Conservation (phyloP, 2,888 invertebrate species). For the Zhuqinia jingwanae region DNA sequence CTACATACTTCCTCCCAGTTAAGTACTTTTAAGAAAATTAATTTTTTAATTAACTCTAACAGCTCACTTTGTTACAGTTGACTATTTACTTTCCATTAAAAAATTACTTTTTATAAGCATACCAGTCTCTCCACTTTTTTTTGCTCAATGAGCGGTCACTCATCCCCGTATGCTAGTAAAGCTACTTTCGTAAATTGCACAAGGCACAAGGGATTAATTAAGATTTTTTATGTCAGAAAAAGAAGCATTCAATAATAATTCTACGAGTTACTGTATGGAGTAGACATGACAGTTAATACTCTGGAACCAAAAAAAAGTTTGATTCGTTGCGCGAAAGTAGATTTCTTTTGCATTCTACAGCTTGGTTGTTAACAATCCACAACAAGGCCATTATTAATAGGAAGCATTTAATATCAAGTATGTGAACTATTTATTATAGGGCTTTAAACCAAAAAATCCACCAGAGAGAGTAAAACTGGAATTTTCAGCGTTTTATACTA, state of each 20-base stretch:
- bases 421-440: too few relatives aligned
- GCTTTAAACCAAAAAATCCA: too few relatives aligned
- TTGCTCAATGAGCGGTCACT: neutral
- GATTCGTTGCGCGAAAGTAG: too few relatives aligned
- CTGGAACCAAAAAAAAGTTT: too few relatives aligned
- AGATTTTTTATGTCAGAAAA: too few relatives aligned
- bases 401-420: neutral
- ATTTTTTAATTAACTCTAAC: constrained; percentile 14
- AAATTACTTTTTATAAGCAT: neutral
- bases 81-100: constrained; percentile 17
- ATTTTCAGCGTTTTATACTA: too few relatives aligned
- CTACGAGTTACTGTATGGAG: too few relatives aligned
- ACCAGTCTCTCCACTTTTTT: constrained; percentile 30
- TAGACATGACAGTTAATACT: neutral
- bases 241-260: too few relatives aligned
- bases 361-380: neutral
- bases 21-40: constrained; percentile 4
- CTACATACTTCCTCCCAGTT: too few relatives aligned
- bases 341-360: neutral
- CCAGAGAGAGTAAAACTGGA: too few relatives aligned
- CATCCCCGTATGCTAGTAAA: neutral
- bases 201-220: constrained; percentile 19
- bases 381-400: constrained; percentile 1
- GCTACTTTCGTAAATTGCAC: neutral
- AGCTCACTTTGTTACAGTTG: constrained; percentile 30